Evolutionary conservation across 2,113 vertebrate species (phyloP), one percentile per base, ranked within the genome.

Genomic region (Periophthalmus modestus): DNA sequence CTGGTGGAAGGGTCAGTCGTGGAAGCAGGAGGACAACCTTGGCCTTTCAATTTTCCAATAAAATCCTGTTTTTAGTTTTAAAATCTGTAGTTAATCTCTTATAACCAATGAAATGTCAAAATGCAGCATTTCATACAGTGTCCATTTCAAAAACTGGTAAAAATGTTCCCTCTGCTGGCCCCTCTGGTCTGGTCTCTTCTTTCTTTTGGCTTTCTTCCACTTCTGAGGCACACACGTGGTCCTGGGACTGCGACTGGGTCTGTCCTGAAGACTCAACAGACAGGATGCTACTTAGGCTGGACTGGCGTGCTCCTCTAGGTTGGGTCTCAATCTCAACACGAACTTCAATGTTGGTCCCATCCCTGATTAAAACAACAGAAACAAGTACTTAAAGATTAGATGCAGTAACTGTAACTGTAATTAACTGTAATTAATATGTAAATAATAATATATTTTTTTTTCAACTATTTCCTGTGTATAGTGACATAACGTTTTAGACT

Each of bases 321-420:
- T 93, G 93, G 0, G 86, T 91, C 82, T 96, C 95, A 0, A 96
- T 94, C 7, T 94, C 94, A 83, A 95, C 95, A 68, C 88, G 94
- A 66, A 96, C 95, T 79, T 96, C 93, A 21, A 94, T 93, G 73
- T 94, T 94, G 65, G 88, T 92, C 47, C 93, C 90, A 47, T 94
- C 94, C 84, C 93, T 95, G 89, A 7, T 58, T 4, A 47, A 5
- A 72, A 12, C n/a, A 28, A 52, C 7, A 59, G 57, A 59, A 59
- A 28, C 21, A 59, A 28, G 13, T 24, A 14, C 21, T 24, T 28
- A 2, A 2, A 15, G 3, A 28, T 59, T 28, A 28, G 14, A 28
- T 28, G 12, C 19, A 55, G 19, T n/a, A 21, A 2, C 19, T 21
- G 7, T 55, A 11, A 55, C 11, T n/a, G n/a, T 21, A 55, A 55